A percentile compares a stretch with the other conserved stretches of the same genome.
Evolutionary conservation across 2,797 vertebrate genomes (phyloP).

Genomic region (Scolopax rusticola): DNA sequence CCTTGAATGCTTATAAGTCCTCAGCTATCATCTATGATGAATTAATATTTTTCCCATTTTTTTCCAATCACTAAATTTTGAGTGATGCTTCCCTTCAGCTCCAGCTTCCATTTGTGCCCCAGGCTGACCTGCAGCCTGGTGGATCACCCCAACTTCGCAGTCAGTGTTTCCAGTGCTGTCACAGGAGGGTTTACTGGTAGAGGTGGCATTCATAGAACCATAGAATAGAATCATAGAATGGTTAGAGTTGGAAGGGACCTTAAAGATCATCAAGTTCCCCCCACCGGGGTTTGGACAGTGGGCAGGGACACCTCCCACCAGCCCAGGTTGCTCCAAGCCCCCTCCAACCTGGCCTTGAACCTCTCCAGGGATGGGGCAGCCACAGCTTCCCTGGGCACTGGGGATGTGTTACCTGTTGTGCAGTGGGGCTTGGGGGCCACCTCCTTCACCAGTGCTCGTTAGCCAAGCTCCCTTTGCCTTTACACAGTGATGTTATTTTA

Average conservation of each 20-base stretch:
- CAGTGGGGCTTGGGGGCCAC: not conserved
- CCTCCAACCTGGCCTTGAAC: too few relatives aligned
- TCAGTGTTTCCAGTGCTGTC: not conserved
- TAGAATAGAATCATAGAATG: too few relatives aligned
- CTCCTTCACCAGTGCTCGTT: fast-evolving
- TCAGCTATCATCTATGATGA: not conserved
- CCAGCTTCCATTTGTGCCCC: too few relatives aligned
- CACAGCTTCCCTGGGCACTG: too few relatives aligned
- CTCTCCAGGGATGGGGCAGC: too few relatives aligned
- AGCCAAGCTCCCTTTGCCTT: fast-evolving
- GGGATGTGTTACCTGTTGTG: not conserved
- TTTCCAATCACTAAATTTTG: not conserved
- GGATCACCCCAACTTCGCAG: not conserved
- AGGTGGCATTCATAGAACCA: too few relatives aligned
- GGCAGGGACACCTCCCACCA: too few relatives aligned
- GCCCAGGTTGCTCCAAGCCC: too few relatives aligned
- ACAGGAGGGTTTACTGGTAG: not conserved
- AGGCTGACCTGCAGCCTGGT: not conserved
- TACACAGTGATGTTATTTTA: not conserved
- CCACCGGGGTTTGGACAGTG: too few relatives aligned
- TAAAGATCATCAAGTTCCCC: too few relatives aligned
- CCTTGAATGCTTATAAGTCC: not conserved
- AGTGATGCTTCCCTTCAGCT: not conserved
- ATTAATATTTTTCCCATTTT: not conserved
- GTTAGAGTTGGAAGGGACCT: too few relatives aligned